Evolutionary conservation across 2,888 invertebrate species (phyloP).

Genomic region (Drosophila dives): DNA sequence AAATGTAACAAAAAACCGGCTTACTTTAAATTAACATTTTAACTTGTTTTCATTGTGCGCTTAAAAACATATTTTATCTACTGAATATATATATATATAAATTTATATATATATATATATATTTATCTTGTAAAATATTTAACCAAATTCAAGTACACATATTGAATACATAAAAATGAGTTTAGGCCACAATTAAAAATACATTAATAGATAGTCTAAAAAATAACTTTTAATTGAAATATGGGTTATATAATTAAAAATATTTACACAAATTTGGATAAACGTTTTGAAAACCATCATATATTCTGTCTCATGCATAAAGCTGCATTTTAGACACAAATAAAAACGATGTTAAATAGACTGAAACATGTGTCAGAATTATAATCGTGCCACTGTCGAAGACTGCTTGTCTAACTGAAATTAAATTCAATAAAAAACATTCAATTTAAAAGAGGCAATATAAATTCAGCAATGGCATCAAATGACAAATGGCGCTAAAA

Average conservation of each 20-base stretch:
- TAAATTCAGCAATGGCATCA: conserved; percentile 11
- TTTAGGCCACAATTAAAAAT: too few relatives aligned
- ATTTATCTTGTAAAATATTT: neutral
- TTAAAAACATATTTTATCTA: neutral
- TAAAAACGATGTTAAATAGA: neutral
- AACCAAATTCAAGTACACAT: too few relatives aligned
- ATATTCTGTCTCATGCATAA: neutral
- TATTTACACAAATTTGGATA: neutral
- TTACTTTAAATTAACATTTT: neutral
- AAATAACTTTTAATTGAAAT: too few relatives aligned
- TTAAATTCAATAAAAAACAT: conserved; percentile 1
- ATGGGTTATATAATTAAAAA: too few relatives aligned
- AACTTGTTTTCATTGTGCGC: neutral
- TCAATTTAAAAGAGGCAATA: conserved; percentile 1
- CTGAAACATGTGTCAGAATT: neutral
- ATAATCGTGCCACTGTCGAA: neutral
- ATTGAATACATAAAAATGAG: too few relatives aligned
- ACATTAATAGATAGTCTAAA: too few relatives aligned
- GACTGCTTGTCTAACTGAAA: neutral
- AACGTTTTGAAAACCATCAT: neutral
- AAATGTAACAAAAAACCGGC: neutral
- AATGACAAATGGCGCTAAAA: conserved; percentile 26
- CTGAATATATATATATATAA: neutral
- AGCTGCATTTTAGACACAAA: neutral
- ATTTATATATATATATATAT: neutral